Evolutionary conservation across 2,797 vertebrate genomes (phyloP).

Genomic region (Notamacropus eugenii): DNA sequence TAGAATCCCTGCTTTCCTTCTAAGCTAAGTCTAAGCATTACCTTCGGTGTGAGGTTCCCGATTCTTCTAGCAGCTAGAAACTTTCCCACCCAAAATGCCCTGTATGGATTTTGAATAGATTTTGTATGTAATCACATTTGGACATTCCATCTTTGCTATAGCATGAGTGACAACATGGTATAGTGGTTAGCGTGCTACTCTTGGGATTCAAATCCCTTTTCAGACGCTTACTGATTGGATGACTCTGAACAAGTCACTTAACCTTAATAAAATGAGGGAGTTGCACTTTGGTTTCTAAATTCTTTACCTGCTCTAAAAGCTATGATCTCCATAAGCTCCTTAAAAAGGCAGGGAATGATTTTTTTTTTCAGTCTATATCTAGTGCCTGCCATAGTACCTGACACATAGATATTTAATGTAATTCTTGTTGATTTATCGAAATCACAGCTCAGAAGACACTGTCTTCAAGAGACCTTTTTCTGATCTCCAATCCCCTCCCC

Average conservation of each 20-base stretch:
- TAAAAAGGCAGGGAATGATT: background rate
- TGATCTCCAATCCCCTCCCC: background rate
- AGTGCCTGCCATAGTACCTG: background rate
- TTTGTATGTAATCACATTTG: background rate
- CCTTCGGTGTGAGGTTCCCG: background rate
- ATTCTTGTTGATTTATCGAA: background rate
- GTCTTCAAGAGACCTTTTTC: background rate
- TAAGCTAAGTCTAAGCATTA: background rate
- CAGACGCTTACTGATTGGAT: background rate
- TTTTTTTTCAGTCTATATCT: background rate
- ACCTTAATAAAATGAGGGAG: background rate
- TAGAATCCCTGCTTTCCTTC: background rate
- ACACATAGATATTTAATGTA: background rate
- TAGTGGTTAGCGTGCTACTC: background rate
- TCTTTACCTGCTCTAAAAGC: background rate
- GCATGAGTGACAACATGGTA: background rate
- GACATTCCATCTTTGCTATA: background rate
- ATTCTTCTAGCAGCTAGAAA: background rate
- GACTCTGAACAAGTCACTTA: background rate
- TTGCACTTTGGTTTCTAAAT: background rate
- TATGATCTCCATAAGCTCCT: background rate
- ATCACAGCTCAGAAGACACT: background rate
- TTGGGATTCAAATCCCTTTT: background rate
- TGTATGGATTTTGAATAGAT: background rate
- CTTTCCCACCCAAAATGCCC: background rate